Evolutionary conservation across 2,113 vertebrate genomes (phyloP).

Genomic region (Pygoscelis antarcticus): DNA sequence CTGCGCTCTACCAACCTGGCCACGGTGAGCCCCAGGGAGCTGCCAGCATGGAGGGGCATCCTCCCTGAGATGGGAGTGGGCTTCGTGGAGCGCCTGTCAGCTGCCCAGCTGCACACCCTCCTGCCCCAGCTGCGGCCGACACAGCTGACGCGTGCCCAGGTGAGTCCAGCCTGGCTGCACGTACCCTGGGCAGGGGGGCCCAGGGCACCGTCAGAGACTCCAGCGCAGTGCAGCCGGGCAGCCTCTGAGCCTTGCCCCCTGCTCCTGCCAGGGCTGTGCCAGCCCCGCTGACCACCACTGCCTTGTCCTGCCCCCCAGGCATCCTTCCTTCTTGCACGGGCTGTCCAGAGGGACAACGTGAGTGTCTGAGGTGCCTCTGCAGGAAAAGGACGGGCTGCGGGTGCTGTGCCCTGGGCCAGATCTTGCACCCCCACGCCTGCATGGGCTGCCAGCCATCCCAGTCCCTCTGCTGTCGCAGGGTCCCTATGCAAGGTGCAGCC

Average conservation of each 20-base stretch:
- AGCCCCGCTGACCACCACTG: not conserved
- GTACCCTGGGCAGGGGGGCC: not conserved
- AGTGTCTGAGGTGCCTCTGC: slow-evolving; percentile 18
- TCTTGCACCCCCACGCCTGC: too few relatives aligned
- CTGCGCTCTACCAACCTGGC: slow-evolving; percentile 75
- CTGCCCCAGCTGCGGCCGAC: slow-evolving; percentile 74
- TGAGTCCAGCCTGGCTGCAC: slow-evolving; percentile 7
- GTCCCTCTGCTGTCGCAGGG: not conserved
- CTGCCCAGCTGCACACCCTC: slow-evolving; percentile 75
- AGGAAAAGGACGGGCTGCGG: not conserved
- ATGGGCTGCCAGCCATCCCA: not conserved
- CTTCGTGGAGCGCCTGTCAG: slow-evolving; percentile 79
- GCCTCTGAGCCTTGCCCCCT: not conserved
- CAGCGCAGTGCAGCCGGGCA: not conserved
- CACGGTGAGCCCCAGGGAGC: slow-evolving; percentile 62
- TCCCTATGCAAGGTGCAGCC: not conserved
- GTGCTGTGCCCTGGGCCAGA: not conserved
- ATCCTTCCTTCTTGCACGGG: slow-evolving; percentile 77
- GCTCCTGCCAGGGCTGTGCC: not conserved
- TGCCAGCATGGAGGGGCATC: slow-evolving; percentile 76
- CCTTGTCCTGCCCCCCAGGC: slow-evolving; percentile 70
- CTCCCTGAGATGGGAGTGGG: slow-evolving; percentile 82
- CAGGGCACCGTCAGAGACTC: not conserved
- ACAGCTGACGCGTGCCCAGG: slow-evolving; percentile 81
- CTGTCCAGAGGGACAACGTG: slow-evolving; percentile 79